A percentile compares a stretch with the other conserved stretches of the same genome.
Conservation (phyloP, 2,888 invertebrate genomes). For the Platycheirus rosarum region DNA sequence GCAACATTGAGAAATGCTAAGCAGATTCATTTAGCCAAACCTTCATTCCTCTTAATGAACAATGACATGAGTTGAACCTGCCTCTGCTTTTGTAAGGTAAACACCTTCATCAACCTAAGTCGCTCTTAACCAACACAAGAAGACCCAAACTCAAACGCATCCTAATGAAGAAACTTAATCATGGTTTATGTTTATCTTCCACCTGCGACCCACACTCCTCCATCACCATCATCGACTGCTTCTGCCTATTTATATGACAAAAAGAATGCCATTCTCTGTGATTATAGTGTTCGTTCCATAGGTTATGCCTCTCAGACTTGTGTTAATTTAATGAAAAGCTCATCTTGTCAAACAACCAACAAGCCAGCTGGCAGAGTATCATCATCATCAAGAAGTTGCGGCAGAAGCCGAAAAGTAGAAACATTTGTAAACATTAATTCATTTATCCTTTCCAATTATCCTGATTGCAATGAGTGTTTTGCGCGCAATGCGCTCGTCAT, state of each 20-base stretch:
- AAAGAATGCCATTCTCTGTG: neutral
- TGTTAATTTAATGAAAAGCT: constrained; percentile 73
- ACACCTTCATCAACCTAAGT: constrained; percentile 41
- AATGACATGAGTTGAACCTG: constrained; percentile 37
- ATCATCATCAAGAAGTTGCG: constrained; percentile 32
- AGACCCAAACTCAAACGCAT: constrained; percentile 31
- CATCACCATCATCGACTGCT: neutral
- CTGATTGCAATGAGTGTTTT: constrained; percentile 71
- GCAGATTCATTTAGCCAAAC: no score
- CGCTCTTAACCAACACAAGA: constrained; percentile 6
- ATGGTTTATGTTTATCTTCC: constrained; percentile 59
- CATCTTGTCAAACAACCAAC: constrained; percentile 65
- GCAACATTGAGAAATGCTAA: no score
- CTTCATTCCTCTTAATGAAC: constrained; percentile 31
- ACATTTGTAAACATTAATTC: constrained; percentile 74
- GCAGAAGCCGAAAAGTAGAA: constrained; percentile 27
- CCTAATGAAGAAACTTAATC: constrained; percentile 73
- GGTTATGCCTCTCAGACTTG: constrained; percentile 50
- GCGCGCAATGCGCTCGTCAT: constrained; percentile 66
- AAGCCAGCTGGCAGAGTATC: constrained; percentile 25
- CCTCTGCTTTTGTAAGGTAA: constrained; percentile 11
- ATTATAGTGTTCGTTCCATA: constrained; percentile 22
- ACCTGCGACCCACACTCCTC: constrained; percentile 6
- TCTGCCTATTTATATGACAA: neutral
- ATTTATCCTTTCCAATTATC: constrained; percentile 75